These are phyloP conservation scores for Drosophila lacertosa DNA, from an alignment of 1,140 invertebrate species.

Conservation along the genomic window DNA sequence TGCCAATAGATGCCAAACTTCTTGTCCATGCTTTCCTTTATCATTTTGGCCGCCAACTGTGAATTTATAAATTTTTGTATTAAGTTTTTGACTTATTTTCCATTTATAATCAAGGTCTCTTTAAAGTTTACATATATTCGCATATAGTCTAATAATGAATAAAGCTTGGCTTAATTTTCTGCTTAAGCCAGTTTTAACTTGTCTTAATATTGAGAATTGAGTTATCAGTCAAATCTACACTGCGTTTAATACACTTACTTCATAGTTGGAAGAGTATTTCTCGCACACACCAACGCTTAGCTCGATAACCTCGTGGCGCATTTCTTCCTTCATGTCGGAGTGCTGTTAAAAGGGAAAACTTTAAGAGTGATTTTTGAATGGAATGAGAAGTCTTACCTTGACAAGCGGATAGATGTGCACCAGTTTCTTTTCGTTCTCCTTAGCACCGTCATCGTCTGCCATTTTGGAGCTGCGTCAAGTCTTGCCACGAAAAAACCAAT, in stretches of 20 bases:
- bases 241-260: slow-evolving; percentile 85
- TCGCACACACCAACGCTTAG: slow-evolving; percentile 95
- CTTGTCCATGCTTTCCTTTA: slow-evolving; percentile 97
- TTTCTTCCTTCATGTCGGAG: slow-evolving; percentile 96
- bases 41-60: slow-evolving; percentile 91
- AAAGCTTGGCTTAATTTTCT: too few species aligned
- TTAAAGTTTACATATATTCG: not conserved
- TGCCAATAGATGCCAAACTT: slow-evolving; percentile 97
- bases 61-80: not conserved
- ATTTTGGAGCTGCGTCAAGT: slow-evolving; percentile 52
- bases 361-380: slow-evolving; percentile 5
- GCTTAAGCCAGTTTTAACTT: too few species aligned
- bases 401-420: slow-evolving; percentile 90
- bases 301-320: slow-evolving; percentile 94
- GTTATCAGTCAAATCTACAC: too few species aligned
- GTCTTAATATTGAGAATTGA: too few species aligned
- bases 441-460: slow-evolving; percentile 84
- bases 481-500: too few species aligned
- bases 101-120: too few species aligned
- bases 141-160: too few species aligned
- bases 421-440: slow-evolving; percentile 87
- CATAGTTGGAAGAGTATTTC: slow-evolving; percentile 93
- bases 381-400: slow-evolving; percentile 87
- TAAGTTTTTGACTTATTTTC: not conserved
- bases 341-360: slow-evolving; percentile 82